Evolutionary conservation across 2,797 vertebrate species (phyloP).

Genomic region (Pipistrellus nathusii): DNA sequence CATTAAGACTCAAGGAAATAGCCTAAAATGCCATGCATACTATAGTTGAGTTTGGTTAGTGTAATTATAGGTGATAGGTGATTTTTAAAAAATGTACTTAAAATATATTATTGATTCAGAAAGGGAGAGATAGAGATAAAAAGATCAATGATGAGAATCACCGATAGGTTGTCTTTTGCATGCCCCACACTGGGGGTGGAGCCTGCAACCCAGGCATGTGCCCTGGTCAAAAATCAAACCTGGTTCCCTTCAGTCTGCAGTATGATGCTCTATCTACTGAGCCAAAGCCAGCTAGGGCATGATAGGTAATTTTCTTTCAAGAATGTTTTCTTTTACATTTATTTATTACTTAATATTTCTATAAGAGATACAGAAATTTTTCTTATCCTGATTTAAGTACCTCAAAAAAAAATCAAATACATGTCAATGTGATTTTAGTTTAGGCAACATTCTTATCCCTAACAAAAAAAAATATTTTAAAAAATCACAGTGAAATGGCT

Average conservation of each 20-base stretch:
- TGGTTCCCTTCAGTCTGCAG: too few relatives aligned
- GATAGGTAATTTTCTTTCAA: neutral
- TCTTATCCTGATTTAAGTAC: neutral
- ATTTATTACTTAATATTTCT: neutral
- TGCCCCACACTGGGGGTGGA: too few relatives aligned
- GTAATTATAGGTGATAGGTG: neutral
- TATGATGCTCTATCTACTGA: too few relatives aligned
- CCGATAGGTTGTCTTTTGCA: too few relatives aligned
- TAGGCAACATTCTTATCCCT: neutral
- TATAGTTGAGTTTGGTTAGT: neutral
- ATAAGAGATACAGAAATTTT: neutral
- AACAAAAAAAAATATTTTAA: neutral
- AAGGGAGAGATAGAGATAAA: too few relatives aligned
- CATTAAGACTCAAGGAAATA: neutral
- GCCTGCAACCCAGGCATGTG: too few relatives aligned
- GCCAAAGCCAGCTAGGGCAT: too few relatives aligned
- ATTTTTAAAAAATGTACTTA: neutral
- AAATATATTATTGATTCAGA: too few relatives aligned
- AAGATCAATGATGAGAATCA: too few relatives aligned
- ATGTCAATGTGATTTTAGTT: neutral
- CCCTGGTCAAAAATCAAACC: too few relatives aligned
- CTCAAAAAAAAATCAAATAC: neutral
- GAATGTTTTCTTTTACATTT: neutral
- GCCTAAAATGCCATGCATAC: neutral
- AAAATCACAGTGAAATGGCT: slow-evolving; percentile 14